Conservation (phyloP, 2,113 vertebrate species). For the Danionella cerebrum region DNA sequence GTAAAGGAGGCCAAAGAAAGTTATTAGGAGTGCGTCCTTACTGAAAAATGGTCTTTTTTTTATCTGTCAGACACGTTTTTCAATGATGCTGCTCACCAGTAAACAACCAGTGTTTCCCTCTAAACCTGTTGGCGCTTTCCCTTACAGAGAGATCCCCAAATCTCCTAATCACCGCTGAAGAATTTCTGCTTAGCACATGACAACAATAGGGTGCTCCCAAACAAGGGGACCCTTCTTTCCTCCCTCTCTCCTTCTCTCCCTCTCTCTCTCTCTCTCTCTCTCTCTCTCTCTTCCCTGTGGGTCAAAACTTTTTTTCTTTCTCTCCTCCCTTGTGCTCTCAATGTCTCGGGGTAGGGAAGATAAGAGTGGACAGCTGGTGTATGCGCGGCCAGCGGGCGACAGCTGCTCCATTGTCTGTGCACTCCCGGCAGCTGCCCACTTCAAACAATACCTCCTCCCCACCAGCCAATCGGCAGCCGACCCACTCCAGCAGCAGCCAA, state of each 20-base stretch:
- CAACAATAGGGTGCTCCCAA: constrained; percentile 55
- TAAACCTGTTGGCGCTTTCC: constrained; percentile 50
- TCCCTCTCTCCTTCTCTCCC: constrained; percentile 76
- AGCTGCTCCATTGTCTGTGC: constrained; percentile 98
- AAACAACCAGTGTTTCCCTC: no score
- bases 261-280: no score
- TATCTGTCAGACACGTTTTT: no score
- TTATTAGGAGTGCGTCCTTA: no score
- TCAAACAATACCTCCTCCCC: constrained; percentile 85
- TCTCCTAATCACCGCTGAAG: constrained; percentile 54
- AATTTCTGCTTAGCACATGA: constrained; percentile 75
- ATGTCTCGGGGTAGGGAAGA: constrained; percentile 92
- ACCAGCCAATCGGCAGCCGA: constrained; percentile 71
- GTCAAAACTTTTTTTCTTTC: constrained; percentile 85
- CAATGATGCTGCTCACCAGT: no score
- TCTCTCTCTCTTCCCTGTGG: constrained; percentile 79
- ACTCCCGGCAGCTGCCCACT: constrained; percentile 82
- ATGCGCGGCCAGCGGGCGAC: constrained; percentile 93
- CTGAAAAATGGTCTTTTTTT: no score
- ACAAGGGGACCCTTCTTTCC: constrained; percentile 68
- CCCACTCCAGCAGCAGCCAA: constrained; percentile 61
- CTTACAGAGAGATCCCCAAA: constrained; percentile 56
- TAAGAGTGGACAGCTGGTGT: constrained; percentile 99
- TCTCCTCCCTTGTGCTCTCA: constrained; percentile 70
- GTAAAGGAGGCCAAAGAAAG: constrained; percentile 43